Conservation (phyloP, 2,113 vertebrate genomes). For the Scytalopus superciliaris region DNA sequence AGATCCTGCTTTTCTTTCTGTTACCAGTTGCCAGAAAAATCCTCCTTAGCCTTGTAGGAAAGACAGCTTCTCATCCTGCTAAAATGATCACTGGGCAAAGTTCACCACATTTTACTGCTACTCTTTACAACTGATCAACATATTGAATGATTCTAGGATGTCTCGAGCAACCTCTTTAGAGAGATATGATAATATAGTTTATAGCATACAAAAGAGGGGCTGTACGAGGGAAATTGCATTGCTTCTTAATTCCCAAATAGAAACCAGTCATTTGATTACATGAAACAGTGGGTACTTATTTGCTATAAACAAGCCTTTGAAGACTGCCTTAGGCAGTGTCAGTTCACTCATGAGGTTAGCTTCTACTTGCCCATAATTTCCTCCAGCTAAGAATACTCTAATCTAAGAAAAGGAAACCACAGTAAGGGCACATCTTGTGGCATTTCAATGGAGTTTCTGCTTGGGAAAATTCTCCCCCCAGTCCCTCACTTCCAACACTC, state of each 20-base stretch:
- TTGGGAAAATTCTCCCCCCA: not conserved
- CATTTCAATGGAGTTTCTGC: not conserved
- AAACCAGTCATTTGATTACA: constrained; percentile 10
- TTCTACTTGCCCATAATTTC: not conserved
- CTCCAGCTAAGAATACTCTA: not conserved
- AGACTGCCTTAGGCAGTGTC: not conserved
- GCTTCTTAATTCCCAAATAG: not conserved
- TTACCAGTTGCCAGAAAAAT: not conserved
- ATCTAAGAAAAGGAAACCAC: not conserved
- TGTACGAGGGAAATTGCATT: constrained; percentile 36
- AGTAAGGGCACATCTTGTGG: not conserved
- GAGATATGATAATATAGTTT: constrained; percentile 17
- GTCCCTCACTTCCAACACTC: not conserved
- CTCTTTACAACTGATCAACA: not conserved
- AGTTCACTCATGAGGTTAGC: not conserved
- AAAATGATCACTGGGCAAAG: not conserved
- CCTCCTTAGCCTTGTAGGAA: not conserved
- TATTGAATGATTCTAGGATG: not conserved
- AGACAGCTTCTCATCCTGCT: not conserved
- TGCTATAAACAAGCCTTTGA: not conserved
- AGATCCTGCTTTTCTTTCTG: not conserved
- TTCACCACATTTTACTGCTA: not conserved
- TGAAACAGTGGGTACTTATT: not conserved
- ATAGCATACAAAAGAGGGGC: not conserved
- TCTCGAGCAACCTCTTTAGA: not conserved